phyloP scores from a whole-genome alignment of 2,797 vertebrate genomes.

The Choloepus didactylus region DNA sequence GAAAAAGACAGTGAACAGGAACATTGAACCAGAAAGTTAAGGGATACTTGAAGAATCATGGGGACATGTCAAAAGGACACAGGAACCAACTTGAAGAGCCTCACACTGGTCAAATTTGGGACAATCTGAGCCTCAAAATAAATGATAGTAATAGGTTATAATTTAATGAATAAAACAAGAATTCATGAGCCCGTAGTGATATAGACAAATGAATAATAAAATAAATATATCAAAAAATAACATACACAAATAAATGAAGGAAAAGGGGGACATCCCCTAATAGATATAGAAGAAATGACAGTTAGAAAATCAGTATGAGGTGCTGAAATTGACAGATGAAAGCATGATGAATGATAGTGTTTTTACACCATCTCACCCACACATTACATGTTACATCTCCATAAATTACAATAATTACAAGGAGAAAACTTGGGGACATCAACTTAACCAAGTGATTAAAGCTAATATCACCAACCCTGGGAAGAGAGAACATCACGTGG shows the following conservation, averaged over 20 bases:
- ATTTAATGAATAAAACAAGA: constrained; percentile 32
- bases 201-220: background rate
- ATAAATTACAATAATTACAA: constrained; percentile 51
- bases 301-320: constrained; percentile 44
- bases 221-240: too few species aligned
- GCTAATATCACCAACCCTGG: background rate
- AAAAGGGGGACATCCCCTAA: background rate
- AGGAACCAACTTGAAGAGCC: background rate
- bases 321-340: constrained; percentile 50
- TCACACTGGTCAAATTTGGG: background rate
- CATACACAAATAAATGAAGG: constrained; percentile 23
- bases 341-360: constrained; percentile 20
- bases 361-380: constrained; percentile 27
- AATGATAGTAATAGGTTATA: background rate
- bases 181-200: background rate
- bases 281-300: background rate
- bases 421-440: background rate
- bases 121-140: background rate
- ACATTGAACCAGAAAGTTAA: background rate
- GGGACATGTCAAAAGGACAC: background rate
- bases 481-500: background rate
- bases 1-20: background rate
- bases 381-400: constrained; percentile 7
- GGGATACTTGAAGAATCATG: background rate
- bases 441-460: constrained; percentile 51